Conservation (phyloP, 1,140 invertebrate genomes). For the Lepidostoma basale region DNA sequence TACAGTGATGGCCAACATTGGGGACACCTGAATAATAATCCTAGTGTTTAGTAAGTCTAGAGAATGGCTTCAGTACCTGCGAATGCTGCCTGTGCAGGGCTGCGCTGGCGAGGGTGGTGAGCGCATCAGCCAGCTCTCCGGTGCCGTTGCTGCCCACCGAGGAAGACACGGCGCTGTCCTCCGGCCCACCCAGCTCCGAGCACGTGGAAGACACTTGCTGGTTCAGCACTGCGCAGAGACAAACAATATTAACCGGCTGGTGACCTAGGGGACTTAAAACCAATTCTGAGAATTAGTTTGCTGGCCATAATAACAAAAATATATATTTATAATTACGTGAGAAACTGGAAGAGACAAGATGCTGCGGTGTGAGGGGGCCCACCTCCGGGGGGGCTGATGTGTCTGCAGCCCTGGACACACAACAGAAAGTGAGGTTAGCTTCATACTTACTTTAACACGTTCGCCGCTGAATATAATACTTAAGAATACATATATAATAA, state of each 20-base stretch:
- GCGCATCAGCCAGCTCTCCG: constrained; percentile 57
- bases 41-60: too few species aligned
- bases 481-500: too few species aligned
- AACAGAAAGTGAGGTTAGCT: neutral
- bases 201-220: constrained; percentile 40
- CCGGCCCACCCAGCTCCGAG: constrained; percentile 44
- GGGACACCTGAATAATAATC: too few species aligned
- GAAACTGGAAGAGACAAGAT: constrained; percentile 39
- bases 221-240: constrained; percentile 41
- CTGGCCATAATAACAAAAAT: too few species aligned
- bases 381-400: constrained; percentile 32
- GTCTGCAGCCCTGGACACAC: constrained; percentile 30
- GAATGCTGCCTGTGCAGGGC: constrained; percentile 55
- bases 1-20: too few species aligned
- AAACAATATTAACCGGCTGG: too few species aligned
- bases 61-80: too few species aligned
- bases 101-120: constrained; percentile 59
- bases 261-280: too few species aligned
- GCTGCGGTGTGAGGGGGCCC: constrained; percentile 27
- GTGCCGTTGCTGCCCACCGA: constrained; percentile 49
- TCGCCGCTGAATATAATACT: too few species aligned
- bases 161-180: constrained; percentile 51
- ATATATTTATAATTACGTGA: constrained; percentile 19
- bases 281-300: neutral
- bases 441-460: too few species aligned